phyloP scores from a whole-genome alignment of 1,140 invertebrate species.

The Amphibalanus amphitrite region DNA sequence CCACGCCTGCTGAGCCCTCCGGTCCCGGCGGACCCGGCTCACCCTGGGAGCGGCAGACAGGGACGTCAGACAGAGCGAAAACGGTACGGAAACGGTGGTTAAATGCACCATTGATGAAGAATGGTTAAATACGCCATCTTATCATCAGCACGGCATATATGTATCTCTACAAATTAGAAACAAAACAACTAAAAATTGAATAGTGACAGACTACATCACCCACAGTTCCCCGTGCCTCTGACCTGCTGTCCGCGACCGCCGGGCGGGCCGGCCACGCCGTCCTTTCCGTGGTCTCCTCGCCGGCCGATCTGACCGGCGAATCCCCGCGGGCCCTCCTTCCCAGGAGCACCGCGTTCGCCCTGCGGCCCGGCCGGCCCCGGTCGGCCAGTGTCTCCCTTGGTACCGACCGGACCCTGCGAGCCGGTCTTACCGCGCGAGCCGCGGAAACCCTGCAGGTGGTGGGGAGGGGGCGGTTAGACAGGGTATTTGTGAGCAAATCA shows the following conservation, averaged over 20 bases:
- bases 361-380: constrained; percentile 44
- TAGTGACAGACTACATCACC: too few relatives aligned
- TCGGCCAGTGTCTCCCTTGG: constrained; percentile 53
- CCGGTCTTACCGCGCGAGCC: constrained; percentile 49
- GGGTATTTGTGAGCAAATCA: too few relatives aligned
- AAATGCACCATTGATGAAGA: too few relatives aligned
- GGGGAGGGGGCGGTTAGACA: too few relatives aligned
- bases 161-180: too few relatives aligned
- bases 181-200: too few relatives aligned
- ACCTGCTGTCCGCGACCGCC: constrained; percentile 50
- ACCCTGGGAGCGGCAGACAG: too few relatives aligned
- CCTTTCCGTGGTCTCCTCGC: constrained; percentile 42
- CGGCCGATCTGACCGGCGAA: constrained; percentile 42
- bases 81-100: too few relatives aligned
- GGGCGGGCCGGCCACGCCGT: constrained; percentile 42
- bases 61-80: too few relatives aligned
- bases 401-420: constrained; percentile 43
- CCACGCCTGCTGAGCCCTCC: constrained; percentile 41
- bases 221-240: too few relatives aligned
- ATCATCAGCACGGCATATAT: too few relatives aligned
- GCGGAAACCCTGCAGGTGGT: constrained; percentile 48
- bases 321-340: constrained; percentile 45
- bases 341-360: constrained; percentile 43
- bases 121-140: too few relatives aligned
- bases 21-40: constrained; percentile 28